Conservation (phyloP, 1,140 invertebrate genomes). For the Neodiprion fabricii region DNA sequence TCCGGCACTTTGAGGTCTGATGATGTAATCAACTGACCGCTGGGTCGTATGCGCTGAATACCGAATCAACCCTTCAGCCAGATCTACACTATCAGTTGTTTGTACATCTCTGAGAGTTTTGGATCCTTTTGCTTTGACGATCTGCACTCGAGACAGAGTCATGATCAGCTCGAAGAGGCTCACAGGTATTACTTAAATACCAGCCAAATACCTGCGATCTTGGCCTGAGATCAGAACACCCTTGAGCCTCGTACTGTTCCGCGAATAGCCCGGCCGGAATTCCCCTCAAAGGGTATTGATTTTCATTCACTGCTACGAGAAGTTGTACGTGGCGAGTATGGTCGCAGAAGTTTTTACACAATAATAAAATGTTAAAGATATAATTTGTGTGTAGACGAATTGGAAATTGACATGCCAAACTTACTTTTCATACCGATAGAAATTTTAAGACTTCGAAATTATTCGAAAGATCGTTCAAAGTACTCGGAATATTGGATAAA, state of each 20-base stretch:
- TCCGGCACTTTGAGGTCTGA: slow-evolving; percentile 19
- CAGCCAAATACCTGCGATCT: no score
- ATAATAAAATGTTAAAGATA: no score
- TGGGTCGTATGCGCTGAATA: slow-evolving; percentile 24
- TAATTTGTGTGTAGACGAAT: neutral
- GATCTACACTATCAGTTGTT: slow-evolving; percentile 11
- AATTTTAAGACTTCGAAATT: neutral
- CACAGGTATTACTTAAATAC: neutral
- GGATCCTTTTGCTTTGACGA: neutral
- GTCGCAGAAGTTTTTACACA: no score
- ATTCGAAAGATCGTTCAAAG: neutral
- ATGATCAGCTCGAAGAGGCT: neutral
- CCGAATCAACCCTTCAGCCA: neutral
- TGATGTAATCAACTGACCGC: slow-evolving; percentile 27
- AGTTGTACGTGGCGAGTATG: no score
- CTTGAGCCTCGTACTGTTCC: no score
- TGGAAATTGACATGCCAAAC: neutral
- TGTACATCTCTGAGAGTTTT: neutral
- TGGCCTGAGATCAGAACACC: no score
- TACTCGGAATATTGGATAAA: neutral
- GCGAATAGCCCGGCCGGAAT: no score
- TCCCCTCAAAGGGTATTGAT: no score
- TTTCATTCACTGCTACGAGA: no score
- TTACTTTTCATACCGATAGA: no score
- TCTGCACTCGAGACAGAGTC: neutral